These are phyloP conservation scores for Strigamia crassipes DNA, from an alignment of 2,888 invertebrate species.

Conservation along the genomic window DNA sequence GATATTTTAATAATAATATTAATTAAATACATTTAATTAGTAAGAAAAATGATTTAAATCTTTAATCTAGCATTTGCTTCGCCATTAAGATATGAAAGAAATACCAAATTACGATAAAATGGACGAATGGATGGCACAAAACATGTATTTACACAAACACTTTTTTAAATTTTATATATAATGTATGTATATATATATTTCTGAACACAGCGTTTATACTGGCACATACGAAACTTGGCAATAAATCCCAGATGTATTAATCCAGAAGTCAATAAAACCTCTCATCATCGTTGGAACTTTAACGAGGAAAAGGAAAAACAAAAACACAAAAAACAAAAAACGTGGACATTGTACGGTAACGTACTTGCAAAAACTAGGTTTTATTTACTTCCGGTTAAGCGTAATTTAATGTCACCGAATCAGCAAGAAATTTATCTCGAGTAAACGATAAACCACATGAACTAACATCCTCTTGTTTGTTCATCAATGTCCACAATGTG, in stretches of 20 bases:
- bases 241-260: constrained; percentile 15
- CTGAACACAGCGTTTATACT: constrained; percentile 39
- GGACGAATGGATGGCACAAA: constrained; percentile 28
- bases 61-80: background rate
- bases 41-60: constrained; percentile 15
- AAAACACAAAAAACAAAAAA: too few species aligned
- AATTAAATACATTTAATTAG: background rate
- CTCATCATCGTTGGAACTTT: constrained; percentile 15
- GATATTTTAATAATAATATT: constrained; percentile 11
- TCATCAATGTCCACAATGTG: constrained; percentile 27
- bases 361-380: constrained; percentile 6
- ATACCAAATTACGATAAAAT: constrained; percentile 19
- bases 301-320: background rate
- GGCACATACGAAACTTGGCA: constrained; percentile 26
- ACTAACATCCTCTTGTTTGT: constrained; percentile 10
- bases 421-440: constrained; percentile 32
- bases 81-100: background rate
- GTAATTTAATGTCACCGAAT: constrained; percentile 37
- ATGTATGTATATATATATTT: constrained; percentile 4
- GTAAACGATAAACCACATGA: constrained; percentile 25
- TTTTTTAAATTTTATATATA: constrained; percentile 18
- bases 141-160: constrained; percentile 1
- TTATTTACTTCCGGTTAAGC: constrained; percentile 38
- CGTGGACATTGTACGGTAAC: background rate
- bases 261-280: constrained; percentile 38